A percentile compares a stretch with the other conserved stretches of the same genome.
These are phyloP conservation scores for Antheraea pernyi DNA, from an alignment of 1,140 invertebrate genomes.

Conservation along the genomic window DNA sequence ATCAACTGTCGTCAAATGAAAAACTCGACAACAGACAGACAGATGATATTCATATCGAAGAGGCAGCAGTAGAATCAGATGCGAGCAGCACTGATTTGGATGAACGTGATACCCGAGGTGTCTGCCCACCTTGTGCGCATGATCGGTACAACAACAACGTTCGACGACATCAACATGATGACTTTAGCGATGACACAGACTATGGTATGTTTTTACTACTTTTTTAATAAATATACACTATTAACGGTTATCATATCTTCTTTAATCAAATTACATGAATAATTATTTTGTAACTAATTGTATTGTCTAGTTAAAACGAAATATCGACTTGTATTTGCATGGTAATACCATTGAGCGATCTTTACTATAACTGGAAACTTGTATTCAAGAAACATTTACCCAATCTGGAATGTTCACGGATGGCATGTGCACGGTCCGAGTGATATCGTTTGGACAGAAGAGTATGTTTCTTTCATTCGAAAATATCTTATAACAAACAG, in stretches of 20 bases:
- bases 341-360: background rate
- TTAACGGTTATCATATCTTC: background rate
- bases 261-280: background rate
- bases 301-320: background rate
- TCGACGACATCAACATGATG: constrained; percentile 64
- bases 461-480: too few relatives aligned
- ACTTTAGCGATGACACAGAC: constrained; percentile 77
- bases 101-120: constrained; percentile 61
- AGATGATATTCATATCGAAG: constrained; percentile 69
- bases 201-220: constrained; percentile 54
- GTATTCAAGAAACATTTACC: too few relatives aligned
- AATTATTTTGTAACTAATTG: too few relatives aligned
- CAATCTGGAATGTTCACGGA: too few relatives aligned
- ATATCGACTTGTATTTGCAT: background rate
- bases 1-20: constrained; percentile 76
- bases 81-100: constrained; percentile 76
- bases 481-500: too few relatives aligned
- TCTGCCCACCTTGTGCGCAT: constrained; percentile 71
- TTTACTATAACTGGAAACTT: background rate
- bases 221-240: background rate
- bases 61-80: constrained; percentile 70
- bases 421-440: too few relatives aligned
- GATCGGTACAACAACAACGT: constrained; percentile 74
- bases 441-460: too few relatives aligned
- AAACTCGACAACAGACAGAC: constrained; percentile 67